These are phyloP conservation scores for Lycaon pictus DNA, from an alignment of 2,113 vertebrate genomes.

Conservation along the genomic window DNA sequence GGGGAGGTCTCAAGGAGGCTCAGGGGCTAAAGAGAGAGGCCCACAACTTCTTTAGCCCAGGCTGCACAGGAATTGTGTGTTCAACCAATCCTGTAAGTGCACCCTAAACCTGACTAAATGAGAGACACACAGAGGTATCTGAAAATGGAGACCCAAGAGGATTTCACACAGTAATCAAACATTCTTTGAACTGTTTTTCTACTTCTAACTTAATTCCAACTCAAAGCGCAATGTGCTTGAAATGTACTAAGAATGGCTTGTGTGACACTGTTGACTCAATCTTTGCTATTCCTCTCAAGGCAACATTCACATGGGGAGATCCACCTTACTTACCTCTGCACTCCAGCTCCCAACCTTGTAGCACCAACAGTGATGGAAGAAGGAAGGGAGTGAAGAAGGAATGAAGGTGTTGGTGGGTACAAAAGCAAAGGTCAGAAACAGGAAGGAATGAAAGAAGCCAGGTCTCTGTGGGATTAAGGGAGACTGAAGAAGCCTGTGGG, in stretches of 20 bases:
- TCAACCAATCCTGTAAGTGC: background rate
- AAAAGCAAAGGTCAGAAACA: background rate
- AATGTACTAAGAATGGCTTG: background rate
- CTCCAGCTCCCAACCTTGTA: too few relatives aligned
- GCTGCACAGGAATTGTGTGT: background rate
- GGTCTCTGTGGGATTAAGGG: background rate
- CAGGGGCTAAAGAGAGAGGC: background rate
- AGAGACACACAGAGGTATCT: background rate
- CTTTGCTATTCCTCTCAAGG: background rate
- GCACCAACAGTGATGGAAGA: background rate
- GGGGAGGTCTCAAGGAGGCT: background rate
- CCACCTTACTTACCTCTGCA: background rate
- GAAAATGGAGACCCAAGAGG: background rate
- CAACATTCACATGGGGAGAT: background rate
- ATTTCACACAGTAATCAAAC: background rate
- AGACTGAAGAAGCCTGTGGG: background rate
- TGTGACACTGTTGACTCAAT: background rate
- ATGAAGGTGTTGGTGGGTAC: background rate
- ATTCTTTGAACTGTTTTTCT: background rate
- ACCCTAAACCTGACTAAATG: background rate
- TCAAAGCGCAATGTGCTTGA: background rate
- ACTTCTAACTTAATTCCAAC: background rate
- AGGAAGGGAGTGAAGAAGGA: background rate
- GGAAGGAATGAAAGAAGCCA: background rate
- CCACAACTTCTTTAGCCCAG: background rate